These are phyloP conservation scores for Anguilla rostrata DNA, from an alignment of 2,113 vertebrate species.

Conservation along the genomic window DNA sequence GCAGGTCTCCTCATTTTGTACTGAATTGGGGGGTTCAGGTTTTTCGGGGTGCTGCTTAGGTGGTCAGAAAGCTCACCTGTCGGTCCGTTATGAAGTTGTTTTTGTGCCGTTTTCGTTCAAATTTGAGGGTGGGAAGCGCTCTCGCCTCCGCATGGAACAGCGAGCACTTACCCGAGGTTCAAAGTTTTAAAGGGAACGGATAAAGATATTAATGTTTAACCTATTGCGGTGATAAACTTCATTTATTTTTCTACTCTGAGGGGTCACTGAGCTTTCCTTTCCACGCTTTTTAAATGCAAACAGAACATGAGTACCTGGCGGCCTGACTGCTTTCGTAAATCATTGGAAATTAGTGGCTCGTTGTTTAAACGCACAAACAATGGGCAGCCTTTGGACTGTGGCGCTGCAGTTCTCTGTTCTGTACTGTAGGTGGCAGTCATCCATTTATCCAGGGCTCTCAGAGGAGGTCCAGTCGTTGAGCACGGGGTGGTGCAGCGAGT, in stretches of 20 bases:
- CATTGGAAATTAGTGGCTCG: background rate
- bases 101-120: background rate
- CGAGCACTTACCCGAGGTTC: background rate
- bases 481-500: background rate
- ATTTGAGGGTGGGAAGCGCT: background rate
- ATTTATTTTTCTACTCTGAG: background rate
- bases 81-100: background rate
- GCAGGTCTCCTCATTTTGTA: background rate
- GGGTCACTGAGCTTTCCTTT: background rate
- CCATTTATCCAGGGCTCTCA: background rate
- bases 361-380: slow-evolving; percentile 8
- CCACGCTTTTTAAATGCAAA: background rate
- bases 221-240: slow-evolving; percentile 1
- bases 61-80: background rate
- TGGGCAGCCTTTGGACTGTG: background rate
- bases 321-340: background rate
- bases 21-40: background rate
- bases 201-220: slow-evolving; percentile 22
- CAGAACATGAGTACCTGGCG: background rate
- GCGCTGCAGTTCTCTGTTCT: slow-evolving; percentile 1
- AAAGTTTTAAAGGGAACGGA: slow-evolving; percentile 11
- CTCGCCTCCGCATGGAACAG: background rate
- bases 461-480: background rate
- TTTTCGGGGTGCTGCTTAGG: background rate
- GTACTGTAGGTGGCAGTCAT: slow-evolving; percentile 1